A percentile compares a stretch with the other conserved stretches of the same genome.
These are phyloP conservation scores for Patella depressa DNA, from an alignment of 2,888 invertebrate genomes.

Conservation along the genomic window DNA sequence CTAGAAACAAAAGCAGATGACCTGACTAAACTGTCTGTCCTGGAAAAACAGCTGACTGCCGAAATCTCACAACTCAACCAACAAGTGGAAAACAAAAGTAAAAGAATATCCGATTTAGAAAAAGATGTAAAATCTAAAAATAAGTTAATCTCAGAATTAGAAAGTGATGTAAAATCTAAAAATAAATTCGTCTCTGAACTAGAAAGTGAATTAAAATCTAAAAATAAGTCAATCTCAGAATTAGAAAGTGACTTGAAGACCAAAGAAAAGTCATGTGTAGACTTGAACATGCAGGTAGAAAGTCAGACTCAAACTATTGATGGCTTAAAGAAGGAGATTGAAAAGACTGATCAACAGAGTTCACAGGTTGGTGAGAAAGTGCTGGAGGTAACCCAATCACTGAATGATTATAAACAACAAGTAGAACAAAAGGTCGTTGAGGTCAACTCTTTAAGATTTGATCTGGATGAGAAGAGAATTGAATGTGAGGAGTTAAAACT, in stretches of 20 bases:
- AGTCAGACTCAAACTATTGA: not conserved
- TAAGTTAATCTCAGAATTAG: not conserved
- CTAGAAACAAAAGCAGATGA: slow-evolving; percentile 18
- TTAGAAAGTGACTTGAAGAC: slow-evolving; percentile 1
- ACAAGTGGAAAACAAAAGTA: slow-evolving; percentile 6
- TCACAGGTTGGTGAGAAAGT: not conserved
- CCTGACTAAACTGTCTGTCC: not conserved
- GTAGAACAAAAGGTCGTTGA: slow-evolving; percentile 14
- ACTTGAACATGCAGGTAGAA: not conserved
- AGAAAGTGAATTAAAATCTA: not conserved
- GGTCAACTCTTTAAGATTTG: slow-evolving; percentile 1
- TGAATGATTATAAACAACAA: not conserved
- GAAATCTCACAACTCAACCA: slow-evolving; percentile 9
- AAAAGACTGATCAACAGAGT: not conserved
- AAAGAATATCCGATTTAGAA: slow-evolving; percentile 4
- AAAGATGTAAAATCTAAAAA: slow-evolving; percentile 6
- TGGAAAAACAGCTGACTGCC: slow-evolving; percentile 1
- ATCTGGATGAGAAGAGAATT: slow-evolving; percentile 18
- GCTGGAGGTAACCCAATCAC: not conserved
- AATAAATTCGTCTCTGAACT: not conserved
- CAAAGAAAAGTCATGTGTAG: not conserved
- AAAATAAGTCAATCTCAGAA: not conserved
- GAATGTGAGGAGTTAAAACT: slow-evolving; percentile 14
- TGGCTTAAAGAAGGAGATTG: not conserved
- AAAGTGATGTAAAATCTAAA: not conserved